Percentiles rank a stretch among this genome's conserved stretches.
Conservation (phyloP, 2,113 vertebrate genomes). For the Chionomys nivalis region DNA sequence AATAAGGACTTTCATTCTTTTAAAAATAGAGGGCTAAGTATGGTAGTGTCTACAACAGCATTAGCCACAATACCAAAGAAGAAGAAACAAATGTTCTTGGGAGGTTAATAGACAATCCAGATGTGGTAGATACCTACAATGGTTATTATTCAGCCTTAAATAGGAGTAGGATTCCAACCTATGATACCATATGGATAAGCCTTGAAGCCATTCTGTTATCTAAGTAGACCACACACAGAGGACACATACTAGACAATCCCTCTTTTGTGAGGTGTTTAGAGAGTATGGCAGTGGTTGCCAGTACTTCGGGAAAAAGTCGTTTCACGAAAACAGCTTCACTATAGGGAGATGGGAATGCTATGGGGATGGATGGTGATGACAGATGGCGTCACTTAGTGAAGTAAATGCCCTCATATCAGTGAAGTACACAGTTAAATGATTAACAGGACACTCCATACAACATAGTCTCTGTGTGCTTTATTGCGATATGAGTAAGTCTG, state of each 20-base stretch:
- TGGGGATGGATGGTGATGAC: background rate
- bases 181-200: background rate
- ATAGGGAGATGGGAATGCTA: background rate
- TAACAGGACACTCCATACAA: background rate
- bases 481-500: background rate
- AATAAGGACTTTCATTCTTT: constrained; percentile 6
- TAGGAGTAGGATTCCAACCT: background rate
- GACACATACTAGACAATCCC: background rate
- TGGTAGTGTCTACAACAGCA: background rate
- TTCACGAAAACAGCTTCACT: background rate
- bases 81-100: background rate
- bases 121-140: background rate
- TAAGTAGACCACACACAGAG: background rate
- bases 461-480: background rate
- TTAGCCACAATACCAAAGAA: background rate
- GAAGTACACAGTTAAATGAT: background rate
- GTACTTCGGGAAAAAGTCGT: background rate
- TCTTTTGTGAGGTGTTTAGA: background rate
- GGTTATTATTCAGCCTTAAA: background rate
- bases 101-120: background rate
- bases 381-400: background rate
- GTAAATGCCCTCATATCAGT: background rate
- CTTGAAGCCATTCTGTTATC: background rate
- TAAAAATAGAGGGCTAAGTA: background rate
- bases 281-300: background rate